Evolutionary conservation across 2,113 vertebrate species (phyloP), one percentile per base, ranked within the genome.

Genomic region (Platysteira castanea): DNA sequence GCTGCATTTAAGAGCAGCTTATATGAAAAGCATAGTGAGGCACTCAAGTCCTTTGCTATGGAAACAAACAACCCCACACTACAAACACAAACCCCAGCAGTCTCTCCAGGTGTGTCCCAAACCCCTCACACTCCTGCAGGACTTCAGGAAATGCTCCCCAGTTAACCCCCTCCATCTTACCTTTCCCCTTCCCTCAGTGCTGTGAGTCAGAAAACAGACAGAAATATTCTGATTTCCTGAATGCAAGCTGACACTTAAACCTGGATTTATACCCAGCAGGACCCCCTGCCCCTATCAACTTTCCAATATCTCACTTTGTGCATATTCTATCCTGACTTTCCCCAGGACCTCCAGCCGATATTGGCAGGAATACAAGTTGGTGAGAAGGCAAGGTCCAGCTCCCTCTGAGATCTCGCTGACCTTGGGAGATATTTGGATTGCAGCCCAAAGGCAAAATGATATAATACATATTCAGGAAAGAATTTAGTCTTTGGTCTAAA

Each of bases 341-440:
- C 60, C 13, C 56, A 31, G 84, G 76, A 94, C 65, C 33, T 89
- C 69, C 86, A 88, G 80, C 61, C 81, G 22, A 59, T 50, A 30
- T 39, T 95, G 84, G 93, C 93, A 93, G 76, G 31, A 69, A 24
- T 75, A 92, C 85, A 96, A 87, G 56, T 22, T 84, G 78, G 63
- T 89, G 73, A 88, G 77, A 95, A 94, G 79, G 92, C 67, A 88
- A 89, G 59, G 78, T 63, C 70, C 60, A 87, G 68, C 86, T 93
- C 93, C 61, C 76, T 93, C 59, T 92, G 94, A 90, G 94, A 84
- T 88, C 87, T 88, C 57, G 8, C 63, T 96, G 96, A 96, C 95
- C 96, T 97, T 96, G 93, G 89, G 64, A 92, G 80, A 84, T 91
- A 91, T 23, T 89, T 97, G 93, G 87, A 93, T 60, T 47, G 52